Evolutionary conservation across 2,888 invertebrate genomes (phyloP), one percentile per base, ranked within the genome.

Genomic region (Conomelus anceps): DNA sequence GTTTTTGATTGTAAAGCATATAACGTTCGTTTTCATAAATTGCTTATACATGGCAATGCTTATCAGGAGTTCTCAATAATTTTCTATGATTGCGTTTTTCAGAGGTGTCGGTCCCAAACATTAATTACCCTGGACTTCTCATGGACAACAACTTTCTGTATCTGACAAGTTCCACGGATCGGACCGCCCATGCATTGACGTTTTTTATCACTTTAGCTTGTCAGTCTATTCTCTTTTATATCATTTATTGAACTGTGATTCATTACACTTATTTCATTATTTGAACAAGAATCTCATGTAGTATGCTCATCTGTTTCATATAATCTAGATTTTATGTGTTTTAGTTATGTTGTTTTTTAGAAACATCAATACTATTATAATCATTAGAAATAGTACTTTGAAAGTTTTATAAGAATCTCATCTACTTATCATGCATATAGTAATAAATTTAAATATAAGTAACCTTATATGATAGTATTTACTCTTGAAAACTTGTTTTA

Each of bases 41-140:
- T n/a, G n/a, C n/a, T n/a, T n/a, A n/a, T n/a, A n/a, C n/a, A n/a
- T n/a, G n/a, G n/a, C n/a, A n/a, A n/a, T n/a, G n/a, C n/a, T n/a
- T n/a, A n/a, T n/a, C n/a, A n/a, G 13, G n/a, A n/a, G 26, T 9
- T 9, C 26, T 26, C 6, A 9, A 9, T 9, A 9, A 7, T 26
- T 9, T 63, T n/a, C n/a, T 63, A 63, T 63, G 7, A 63, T 63
- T 63, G 63, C 13, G 63, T 63, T 63, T 63, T 94, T 0, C 95
- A 96, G 96, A 96, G 94, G 96, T 95, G 92, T 94, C 94, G 92
- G 94, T 94, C 91, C 96, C 96, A 93, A 96, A 96, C 94, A 96
- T 96, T 96, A 96, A 96, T 92, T 96, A 95, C 92, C 94, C 95
- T 0, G 96, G 96, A 4, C 93, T 96, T 9, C 88, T 89, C n/a